A percentile compares a stretch with the other conserved stretches of the same genome.
phyloP scores from a whole-genome alignment of 2,797 vertebrate species.

The Limnodromus scolopaceus region DNA sequence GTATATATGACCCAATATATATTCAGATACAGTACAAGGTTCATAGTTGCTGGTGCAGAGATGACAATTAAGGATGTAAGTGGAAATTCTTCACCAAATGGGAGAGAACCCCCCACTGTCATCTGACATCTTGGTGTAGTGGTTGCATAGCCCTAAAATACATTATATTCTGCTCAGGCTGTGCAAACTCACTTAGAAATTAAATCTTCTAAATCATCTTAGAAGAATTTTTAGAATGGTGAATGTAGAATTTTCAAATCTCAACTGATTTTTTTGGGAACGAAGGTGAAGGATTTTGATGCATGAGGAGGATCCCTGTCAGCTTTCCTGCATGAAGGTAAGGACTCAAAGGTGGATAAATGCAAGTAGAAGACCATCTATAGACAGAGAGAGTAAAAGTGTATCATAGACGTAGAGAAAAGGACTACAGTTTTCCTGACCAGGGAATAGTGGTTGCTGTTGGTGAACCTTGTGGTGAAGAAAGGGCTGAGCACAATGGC shows the following conservation, averaged over 20 bases:
- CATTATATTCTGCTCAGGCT: background rate
- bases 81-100: background rate
- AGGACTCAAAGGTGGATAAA: background rate
- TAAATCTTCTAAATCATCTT: background rate
- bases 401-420: background rate
- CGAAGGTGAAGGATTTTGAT: background rate
- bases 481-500: background rate
- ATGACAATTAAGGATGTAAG: background rate
- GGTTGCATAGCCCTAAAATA: background rate
- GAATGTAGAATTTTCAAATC: background rate
- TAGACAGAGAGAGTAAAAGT: background rate
- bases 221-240: background rate
- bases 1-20: background rate
- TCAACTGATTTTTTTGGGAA: accelerated
- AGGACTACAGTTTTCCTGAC: background rate
- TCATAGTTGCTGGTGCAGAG: background rate
- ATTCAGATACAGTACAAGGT: background rate
- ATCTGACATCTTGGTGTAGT: background rate
- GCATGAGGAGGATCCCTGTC: background rate
- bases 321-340: background rate
- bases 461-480: background rate
- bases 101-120: background rate
- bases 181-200: background rate
- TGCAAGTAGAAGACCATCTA: background rate
- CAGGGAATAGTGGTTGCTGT: background rate